Base-by-base conservation (phyloP, 2,888 invertebrate species). In the Morpho deidamia region DNA sequence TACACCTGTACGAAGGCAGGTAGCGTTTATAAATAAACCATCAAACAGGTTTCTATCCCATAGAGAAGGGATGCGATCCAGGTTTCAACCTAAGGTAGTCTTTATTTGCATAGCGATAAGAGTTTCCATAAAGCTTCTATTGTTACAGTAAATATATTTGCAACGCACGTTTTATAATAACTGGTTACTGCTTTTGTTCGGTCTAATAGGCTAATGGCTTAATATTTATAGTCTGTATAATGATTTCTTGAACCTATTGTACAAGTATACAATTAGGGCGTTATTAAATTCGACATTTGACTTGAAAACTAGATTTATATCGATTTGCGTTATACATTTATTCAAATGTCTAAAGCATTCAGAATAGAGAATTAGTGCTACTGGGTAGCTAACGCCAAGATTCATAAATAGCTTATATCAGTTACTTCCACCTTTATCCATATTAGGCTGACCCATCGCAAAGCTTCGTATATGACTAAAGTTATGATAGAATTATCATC, bases 1-100 rank as follows among this genome's bases (percentile, higher is more conserved):
- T 51, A 53, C 59, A 59, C 59, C 56, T 59, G 59, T 56, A 51
- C 11, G 11, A 44, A 55, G 48, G 44, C 58, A 59, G 59, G 53
- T 54, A 59, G 59, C 37, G 49, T 53, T 58, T 58, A 58, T 53
- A 53, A 51, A 56, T 56, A 48, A 56, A 51, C 51, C 42, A 23
- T 45, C 32, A 56, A 56, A 53, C 59, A 53, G 53, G 59, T 59
- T 56, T 53, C 9, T 42, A 33, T 45, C 38, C 51, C 44, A 47
- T 51, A 45, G 39, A 38, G 48, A 44, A 51, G 51, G 58, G 56
- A 40, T 53, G 51, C 32, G 37, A 33, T 39, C 51, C 38, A 39
- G 23, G 7, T 23, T 3, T 33, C 10, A 49, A 42, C 1, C 35
- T 7, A 48, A 52, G 44, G 39, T 44, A 11, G 8, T 33, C 44